Base-by-base conservation (phyloP, 2,113 vertebrate species). In the Diphyllodes magnificus region DNA sequence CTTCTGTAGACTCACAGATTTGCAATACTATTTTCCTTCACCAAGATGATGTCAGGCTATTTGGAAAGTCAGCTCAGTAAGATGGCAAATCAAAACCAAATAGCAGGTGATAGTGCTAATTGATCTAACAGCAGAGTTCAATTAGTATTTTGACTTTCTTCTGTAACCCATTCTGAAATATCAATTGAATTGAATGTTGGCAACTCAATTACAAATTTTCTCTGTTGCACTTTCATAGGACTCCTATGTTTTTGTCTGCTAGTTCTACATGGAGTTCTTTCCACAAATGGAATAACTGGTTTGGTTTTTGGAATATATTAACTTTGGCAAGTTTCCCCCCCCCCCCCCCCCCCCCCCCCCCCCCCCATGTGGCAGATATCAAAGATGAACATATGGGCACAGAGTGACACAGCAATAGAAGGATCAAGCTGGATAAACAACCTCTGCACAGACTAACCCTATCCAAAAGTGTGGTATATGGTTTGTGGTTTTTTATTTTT, bases 371-470 rank as follows among this genome's bases (percentile, higher is more conserved):
- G 47, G 37, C 73, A 91, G 95, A 93, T 96, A 97, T 96, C 94
- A 92, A 80, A 89, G 13, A 3, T 64, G 75, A 96, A 77, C 95
- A 97, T 82, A 90, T 92, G 94, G 85, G 69, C 79, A 53, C 59
- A 61, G 84, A 76, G 82, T 97, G 95, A 96, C 91, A 90, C 94
- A 95, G 93, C 93, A 89, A 7, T 68, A 87, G 95, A 65, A 64
- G 70, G 87, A 91, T 92, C 84, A 89, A 87, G 63, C 66, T 94
- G 66, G 82, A 90, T 97, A 97, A 96, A 94, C 95, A 91, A 91
- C 91, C 84, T 96, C 87, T 90, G 82, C 84, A 90, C 68, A 61
- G 88, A 90, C 53, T 87, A 87, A 82, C 59, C 5, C 50, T 69
- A 6, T 80, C 91, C 86, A 73, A 35, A 90, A 88, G 33, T 23